phyloP scores from a whole-genome alignment of 2,113 vertebrate species.

The Hippocampus barbouri region DNA sequence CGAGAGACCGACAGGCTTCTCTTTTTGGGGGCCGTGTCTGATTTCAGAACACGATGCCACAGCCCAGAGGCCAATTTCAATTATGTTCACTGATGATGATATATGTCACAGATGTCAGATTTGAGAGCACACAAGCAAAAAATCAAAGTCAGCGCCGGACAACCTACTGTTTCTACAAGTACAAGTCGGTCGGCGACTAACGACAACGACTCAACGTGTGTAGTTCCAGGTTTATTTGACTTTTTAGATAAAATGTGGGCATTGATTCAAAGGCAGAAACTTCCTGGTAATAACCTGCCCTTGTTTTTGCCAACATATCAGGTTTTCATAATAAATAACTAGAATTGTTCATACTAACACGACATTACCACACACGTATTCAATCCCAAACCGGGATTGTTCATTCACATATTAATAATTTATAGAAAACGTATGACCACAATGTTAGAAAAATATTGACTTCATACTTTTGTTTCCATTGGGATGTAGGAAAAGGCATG shows the following conservation, averaged over 20 bases:
- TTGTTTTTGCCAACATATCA: no score
- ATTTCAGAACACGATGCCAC: conserved; percentile 62
- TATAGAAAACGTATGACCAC: no score
- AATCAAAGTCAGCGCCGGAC: conserved; percentile 25
- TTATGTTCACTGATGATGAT: conserved; percentile 45
- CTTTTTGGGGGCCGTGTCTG: conserved; percentile 48
- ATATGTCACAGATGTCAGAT: conserved; percentile 51
- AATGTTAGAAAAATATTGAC: no score
- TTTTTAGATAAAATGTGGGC: neutral
- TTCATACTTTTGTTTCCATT: no score
- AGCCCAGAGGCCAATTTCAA: conserved; percentile 46
- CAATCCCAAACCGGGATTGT: no score
- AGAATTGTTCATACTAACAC: no score
- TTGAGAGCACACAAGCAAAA: conserved; percentile 28
- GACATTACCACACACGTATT: no score
- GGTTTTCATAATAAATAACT: no score
- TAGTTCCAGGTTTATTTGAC: neutral
- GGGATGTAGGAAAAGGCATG: no score
- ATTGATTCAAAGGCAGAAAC: neutral
- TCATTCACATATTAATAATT: no score
- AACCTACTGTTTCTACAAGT: neutral
- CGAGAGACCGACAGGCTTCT: conserved; percentile 26
- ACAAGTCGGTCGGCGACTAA: neutral
- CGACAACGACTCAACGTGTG: neutral
- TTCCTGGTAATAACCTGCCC: neutral